Evolutionary conservation across 2,797 vertebrate genomes (phyloP), one percentile per base, ranked within the genome.

Genomic region (Protonibea diacanthus): DNA sequence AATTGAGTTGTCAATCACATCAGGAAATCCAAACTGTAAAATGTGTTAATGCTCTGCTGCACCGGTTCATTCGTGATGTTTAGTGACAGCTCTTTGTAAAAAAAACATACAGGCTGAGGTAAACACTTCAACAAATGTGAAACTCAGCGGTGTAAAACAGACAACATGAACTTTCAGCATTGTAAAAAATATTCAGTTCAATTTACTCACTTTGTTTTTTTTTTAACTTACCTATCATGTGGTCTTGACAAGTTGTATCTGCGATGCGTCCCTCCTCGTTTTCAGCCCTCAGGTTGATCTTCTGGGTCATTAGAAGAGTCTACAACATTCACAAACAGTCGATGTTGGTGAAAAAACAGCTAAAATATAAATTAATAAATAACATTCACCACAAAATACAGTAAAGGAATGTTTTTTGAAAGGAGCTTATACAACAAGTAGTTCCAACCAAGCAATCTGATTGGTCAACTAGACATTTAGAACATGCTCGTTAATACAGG

Each of bases 181-280:
- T 12, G 47, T 2, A 12, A 23, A 64, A 12, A 38, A 38, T 38
- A 38, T 38, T 38, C 33, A 38, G 7, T 33, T 9, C 33, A 9
- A 33, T 8, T 33, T 33, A 33, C 29, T 33, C 29, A 33, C 6
- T 17, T 25, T 56, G 58, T 9, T 5, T 6, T 64, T 49, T 62
- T 66, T 14, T 38, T 9, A 38, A 38, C 91, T 93, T 95, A 98
- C 97, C 97, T 88, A 97, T 95, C 90, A 94, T 91, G 84, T 96
- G 96, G 91, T 94, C 97, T 90, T 96, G 97, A 94, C 96, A 95
- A 11, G 93, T 80, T 10, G 95, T 78, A 49, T 96, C 96, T 59
- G 90, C 81, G 76, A 93, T 82, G 80, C 86, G 84, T 38, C 93
- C 94, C 49, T 96, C 96, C 85, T 95, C 95, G 48, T 94, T 95